These are phyloP conservation scores for Caretta caretta DNA, from an alignment of 2,113 vertebrate genomes.

Conservation along the genomic window DNA sequence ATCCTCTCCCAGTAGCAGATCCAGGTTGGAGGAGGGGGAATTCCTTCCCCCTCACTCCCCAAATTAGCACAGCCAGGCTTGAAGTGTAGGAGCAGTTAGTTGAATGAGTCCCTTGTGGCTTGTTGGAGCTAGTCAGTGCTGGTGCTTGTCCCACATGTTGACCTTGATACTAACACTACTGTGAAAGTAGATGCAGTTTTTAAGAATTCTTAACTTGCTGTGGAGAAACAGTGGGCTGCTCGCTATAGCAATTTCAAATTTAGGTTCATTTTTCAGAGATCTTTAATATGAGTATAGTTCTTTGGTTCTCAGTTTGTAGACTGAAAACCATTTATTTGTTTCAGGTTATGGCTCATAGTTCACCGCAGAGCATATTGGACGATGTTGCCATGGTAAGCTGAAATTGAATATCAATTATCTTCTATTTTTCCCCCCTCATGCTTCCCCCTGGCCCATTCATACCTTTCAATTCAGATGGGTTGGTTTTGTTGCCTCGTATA, in stretches of 20 bases:
- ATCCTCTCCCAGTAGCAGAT: neutral
- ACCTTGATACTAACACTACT: neutral
- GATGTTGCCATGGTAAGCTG: conserved; percentile 98
- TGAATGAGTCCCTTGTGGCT: neutral
- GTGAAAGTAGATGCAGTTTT: neutral
- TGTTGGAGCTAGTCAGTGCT: neutral
- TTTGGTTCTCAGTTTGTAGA: conserved; percentile 3
- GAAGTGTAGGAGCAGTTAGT: neutral
- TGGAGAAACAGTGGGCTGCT: neutral
- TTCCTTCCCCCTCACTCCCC: neutral
- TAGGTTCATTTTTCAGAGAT: neutral
- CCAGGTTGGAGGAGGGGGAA: neutral
- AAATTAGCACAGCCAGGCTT: neutral
- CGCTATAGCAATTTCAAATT: neutral
- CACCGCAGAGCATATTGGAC: conserved; percentile 96
- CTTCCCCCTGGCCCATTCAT: neutral
- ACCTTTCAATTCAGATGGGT: neutral
- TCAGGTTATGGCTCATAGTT: conserved; percentile 99
- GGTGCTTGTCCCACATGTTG: neutral
- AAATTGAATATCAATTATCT: neutral
- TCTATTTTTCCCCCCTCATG: neutral
- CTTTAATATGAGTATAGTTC: neutral
- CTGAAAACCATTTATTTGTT: conserved; percentile 38
- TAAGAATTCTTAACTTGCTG: neutral
- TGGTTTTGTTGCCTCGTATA: neutral